A percentile compares a stretch with the other conserved stretches of the same genome.
Conservation (phyloP, 2,888 invertebrate genomes). For the Pseudococcus jackbeardsleyi region DNA sequence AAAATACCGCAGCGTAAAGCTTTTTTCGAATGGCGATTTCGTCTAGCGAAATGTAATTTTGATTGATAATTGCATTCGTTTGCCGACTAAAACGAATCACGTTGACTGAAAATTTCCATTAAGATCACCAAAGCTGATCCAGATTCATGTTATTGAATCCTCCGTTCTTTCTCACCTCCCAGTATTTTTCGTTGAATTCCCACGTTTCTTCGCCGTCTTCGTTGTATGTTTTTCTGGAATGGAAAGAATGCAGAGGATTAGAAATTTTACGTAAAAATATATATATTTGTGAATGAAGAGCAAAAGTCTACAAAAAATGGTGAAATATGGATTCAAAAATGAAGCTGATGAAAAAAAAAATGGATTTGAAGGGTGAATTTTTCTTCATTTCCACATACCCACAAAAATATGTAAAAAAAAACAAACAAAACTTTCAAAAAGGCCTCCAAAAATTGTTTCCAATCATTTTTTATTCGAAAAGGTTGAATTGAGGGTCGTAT, state of each 20-base stretch:
- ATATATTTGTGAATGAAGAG: neutral
- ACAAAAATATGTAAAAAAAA: neutral
- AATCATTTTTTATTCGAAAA: too few species aligned
- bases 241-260: neutral
- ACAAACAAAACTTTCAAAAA: too few species aligned
- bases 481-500: too few species aligned
- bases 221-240: slow-evolving; percentile 70
- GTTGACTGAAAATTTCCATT: neutral
- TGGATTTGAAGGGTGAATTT: too few species aligned
- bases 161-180: slow-evolving; percentile 78
- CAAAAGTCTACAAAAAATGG: too few species aligned
- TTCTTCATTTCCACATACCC: too few species aligned
- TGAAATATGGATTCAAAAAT: too few species aligned
- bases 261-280: neutral
- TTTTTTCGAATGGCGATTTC: neutral
- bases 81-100: neutral
- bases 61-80: neutral
- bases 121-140: slow-evolving; percentile 77
- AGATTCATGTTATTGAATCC: slow-evolving; percentile 75
- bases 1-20: neutral
- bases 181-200: slow-evolving; percentile 83
- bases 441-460: too few species aligned
- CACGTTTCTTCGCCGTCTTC: slow-evolving; percentile 76
- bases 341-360: too few species aligned
- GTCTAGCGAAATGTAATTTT: neutral